phyloP scores from a whole-genome alignment of 1,140 invertebrate genomes.

The Brachionus rotundiformis region DNA sequence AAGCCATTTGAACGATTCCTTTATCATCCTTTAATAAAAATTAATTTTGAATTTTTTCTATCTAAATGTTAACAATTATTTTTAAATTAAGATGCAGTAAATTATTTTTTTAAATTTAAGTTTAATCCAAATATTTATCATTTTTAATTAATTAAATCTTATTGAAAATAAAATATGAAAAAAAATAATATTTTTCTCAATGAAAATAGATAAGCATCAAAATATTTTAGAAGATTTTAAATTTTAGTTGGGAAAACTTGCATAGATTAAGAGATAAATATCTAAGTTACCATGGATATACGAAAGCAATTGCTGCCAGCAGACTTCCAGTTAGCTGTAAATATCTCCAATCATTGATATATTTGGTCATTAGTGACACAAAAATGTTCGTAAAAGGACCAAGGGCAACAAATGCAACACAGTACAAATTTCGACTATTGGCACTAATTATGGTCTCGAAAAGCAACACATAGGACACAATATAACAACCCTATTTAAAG shows the following conservation, averaged over 20 bases:
- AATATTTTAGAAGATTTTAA: no score
- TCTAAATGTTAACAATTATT: neutral
- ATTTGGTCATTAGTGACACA: slow-evolving; percentile 26
- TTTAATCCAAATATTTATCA: no score
- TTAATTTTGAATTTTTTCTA: neutral
- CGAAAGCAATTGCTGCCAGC: neutral
- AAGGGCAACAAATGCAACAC: neutral
- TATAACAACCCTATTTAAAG: slow-evolving; percentile 23
- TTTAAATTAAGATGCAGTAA: no score
- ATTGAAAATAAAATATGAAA: no score
- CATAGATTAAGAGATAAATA: neutral
- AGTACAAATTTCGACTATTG: slow-evolving; percentile 6
- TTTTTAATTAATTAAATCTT: no score
- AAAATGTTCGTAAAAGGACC: slow-evolving; percentile 2
- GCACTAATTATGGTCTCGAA: slow-evolving; percentile 24
- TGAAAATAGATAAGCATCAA: no score
- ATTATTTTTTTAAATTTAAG: no score
- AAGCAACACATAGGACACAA: slow-evolving; percentile 20
- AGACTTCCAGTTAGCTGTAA: slow-evolving; percentile 38
- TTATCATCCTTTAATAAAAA: slow-evolving; percentile 28
- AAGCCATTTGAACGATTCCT: slow-evolving; percentile 51
- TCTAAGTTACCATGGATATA: slow-evolving; percentile 42
- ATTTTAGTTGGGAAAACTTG: no score
- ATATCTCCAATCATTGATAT: slow-evolving; percentile 28
- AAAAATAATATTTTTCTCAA: neutral